Percentiles rank a stretch among this genome's conserved stretches.
phyloP scores from a whole-genome alignment of 2,888 invertebrate species.

The Apamea monoglypha region DNA sequence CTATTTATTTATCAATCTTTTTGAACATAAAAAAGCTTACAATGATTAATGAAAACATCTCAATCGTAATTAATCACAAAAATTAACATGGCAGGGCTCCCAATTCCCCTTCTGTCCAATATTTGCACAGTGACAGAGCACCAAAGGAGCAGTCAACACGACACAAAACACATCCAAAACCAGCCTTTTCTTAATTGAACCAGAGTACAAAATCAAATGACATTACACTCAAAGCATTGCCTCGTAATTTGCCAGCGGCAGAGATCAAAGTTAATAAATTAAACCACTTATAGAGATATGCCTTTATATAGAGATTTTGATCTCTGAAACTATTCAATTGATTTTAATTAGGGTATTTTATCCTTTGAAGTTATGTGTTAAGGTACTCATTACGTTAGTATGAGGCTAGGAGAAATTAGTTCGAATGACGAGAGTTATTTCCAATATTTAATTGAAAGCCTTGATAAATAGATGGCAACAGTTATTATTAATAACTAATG shows the following conservation, averaged over 20 bases:
- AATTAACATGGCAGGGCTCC: slow-evolving; percentile 1
- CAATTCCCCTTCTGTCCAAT: slow-evolving; percentile 45
- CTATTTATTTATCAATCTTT: not conserved
- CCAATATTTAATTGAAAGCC: slow-evolving; percentile 13
- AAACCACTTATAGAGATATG: slow-evolving; percentile 63
- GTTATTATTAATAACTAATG: not conserved
- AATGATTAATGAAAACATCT: not conserved
- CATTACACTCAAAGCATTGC: slow-evolving; percentile 13
- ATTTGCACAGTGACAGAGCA: slow-evolving; percentile 33
- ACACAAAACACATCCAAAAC: slow-evolving; percentile 13
- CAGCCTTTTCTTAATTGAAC: not conserved
- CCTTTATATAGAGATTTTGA: slow-evolving; percentile 47
- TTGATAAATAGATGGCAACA: not conserved
- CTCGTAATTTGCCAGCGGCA: slow-evolving; percentile 52
- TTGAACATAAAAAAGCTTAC: not conserved
- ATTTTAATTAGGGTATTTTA: slow-evolving; percentile 60
- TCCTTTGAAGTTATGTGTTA: slow-evolving; percentile 53
- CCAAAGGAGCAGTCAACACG: slow-evolving; percentile 59
- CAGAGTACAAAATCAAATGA: slow-evolving; percentile 32
- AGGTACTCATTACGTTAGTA: slow-evolving; percentile 33
- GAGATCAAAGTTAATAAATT: slow-evolving; percentile 68
- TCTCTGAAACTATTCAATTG: slow-evolving; percentile 60
- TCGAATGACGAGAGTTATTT: slow-evolving; percentile 8
- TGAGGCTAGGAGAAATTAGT: slow-evolving; percentile 12
- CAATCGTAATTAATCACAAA: slow-evolving; percentile 9